Base-by-base conservation (phyloP, 2,113 vertebrate genomes). In the Paramormyrops kingsleyae region DNA sequence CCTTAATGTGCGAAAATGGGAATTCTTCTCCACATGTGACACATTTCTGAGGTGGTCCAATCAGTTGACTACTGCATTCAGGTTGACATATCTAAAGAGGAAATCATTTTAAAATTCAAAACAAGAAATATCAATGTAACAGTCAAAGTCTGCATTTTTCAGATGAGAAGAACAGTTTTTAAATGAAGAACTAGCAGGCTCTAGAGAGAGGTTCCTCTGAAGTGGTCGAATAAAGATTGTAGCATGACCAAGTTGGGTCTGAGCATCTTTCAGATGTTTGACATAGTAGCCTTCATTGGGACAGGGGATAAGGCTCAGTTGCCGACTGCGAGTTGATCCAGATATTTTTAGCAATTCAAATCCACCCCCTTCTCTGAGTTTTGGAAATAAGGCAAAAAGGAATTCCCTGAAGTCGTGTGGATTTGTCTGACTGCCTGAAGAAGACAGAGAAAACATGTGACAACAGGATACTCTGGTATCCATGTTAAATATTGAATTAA, bases 361-460 rank as follows among this genome's bases (percentile, higher is more conserved):
- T 87, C 47, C n/a, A 35, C 85, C 85, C 85, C 49, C 85, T 70
- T 70, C n/a, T 35, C 46, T 87, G 27, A 53, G 85, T 87, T 87
- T 87, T 31, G 46, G 85, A 87, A 35, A 87, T 87, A 27, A n/a
- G 4, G 9, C 85, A 17, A 53, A 35, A 50, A 52, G 24, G n/a
- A 52, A 87, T 31, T 87, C n/a, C 7, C 85, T 19, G n/a, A 87
- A 87, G 9, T 87, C 12, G 0, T 87, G 12, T 35, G 46, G 27
- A 87, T 87, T 87, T 87, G 85, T 87, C n/a, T 87, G 85, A 87
- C 49, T 87, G 17, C 85, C 85, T 53, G n/a, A 52, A 87, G 84
- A 87, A 52, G 10, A 87, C 85, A 87, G 27, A 87, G 27, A 87
- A 87, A 46, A 87, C n/a, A 27, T 31, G n/a, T 27, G 53, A 56